phyloP scores from a whole-genome alignment of 2,797 vertebrate genomes.

The Lacerta bilineata region DNA sequence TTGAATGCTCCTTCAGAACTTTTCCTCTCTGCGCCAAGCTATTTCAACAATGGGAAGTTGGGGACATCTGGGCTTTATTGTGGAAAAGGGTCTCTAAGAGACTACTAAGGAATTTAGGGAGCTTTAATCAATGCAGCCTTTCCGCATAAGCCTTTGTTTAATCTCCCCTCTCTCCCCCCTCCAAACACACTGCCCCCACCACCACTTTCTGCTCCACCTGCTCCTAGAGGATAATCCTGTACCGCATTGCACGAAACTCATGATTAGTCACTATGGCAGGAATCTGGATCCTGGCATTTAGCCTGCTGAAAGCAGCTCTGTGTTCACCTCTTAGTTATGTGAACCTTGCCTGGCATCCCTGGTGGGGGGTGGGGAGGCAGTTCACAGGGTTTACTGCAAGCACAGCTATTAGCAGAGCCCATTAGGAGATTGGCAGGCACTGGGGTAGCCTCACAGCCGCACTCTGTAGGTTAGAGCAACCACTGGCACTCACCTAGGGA shows the following conservation, averaged over 20 bases:
- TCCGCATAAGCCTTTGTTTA: constrained; percentile 3
- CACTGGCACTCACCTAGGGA: constrained; percentile 72
- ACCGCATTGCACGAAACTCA: constrained; percentile 31
- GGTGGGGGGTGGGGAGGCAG: constrained; percentile 45
- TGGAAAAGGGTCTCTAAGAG: not conserved
- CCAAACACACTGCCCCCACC: not conserved
- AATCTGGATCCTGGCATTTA: constrained; percentile 55
- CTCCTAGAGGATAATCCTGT: constrained; percentile 39
- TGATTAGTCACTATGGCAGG: constrained; percentile 46
- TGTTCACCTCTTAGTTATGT: constrained; percentile 60
- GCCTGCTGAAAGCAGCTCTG: constrained; percentile 51
- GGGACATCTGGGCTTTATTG: not conserved
- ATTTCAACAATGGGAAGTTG: not conserved
- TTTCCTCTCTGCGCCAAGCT: not conserved
- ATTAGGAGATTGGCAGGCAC: constrained; percentile 21
- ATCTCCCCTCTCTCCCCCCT: constrained; percentile 6
- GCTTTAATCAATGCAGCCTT: not conserved
- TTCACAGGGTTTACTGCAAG: constrained; percentile 35
- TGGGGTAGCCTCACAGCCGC: too few relatives aligned
- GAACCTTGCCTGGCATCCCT: constrained; percentile 45
- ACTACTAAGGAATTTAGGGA: not conserved
- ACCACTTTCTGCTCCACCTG: constrained; percentile 31
- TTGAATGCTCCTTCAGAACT: constrained; percentile 3
- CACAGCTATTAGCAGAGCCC: not conserved
- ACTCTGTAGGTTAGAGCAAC: not conserved